Evolutionary conservation across 2,797 vertebrate species (phyloP).

Genomic region (Sebastes elongatus): DNA sequence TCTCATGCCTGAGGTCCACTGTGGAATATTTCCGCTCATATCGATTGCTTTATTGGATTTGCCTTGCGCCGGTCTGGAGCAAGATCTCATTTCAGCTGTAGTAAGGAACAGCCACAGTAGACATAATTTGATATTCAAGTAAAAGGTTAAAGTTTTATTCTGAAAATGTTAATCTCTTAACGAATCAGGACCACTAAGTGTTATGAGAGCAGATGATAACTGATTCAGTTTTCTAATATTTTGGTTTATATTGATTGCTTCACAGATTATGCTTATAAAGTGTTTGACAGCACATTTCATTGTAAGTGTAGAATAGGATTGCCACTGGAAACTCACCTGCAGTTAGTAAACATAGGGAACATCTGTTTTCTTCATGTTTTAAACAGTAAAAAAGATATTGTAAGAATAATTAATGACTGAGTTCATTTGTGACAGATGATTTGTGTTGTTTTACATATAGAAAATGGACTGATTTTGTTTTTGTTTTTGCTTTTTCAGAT

Average conservation of each 20-base stretch:
- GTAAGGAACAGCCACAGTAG: constrained; percentile 47
- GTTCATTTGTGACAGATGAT: constrained; percentile 2
- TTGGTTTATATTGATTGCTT: background rate
- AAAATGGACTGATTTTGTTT: constrained; percentile 34
- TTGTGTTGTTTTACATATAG: background rate
- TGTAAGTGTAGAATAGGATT: background rate
- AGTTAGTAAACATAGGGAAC: background rate
- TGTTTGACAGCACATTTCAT: background rate
- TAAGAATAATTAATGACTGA: background rate
- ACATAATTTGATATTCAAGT: constrained; percentile 59
- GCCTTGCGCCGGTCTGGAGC: constrained; percentile 38
- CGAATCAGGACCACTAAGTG: background rate
- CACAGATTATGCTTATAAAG: background rate
- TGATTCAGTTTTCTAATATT: constrained; percentile 1
- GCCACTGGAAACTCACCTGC: background rate
- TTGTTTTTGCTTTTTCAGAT: constrained; percentile 67
- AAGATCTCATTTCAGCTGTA: constrained; percentile 61
- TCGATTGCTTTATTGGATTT: constrained; percentile 72
- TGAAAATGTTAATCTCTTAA: constrained; percentile 10
- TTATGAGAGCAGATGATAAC: background rate
- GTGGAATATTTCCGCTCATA: constrained; percentile 55
- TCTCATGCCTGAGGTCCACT: constrained; percentile 11
- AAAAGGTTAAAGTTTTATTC: constrained; percentile 27
- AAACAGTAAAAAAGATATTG: background rate
- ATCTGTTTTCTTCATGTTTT: background rate